Evolutionary conservation across 53 echinoderm and acorn worm genomes (phyloP).

Genomic region (Crossaster papposus): DNA sequence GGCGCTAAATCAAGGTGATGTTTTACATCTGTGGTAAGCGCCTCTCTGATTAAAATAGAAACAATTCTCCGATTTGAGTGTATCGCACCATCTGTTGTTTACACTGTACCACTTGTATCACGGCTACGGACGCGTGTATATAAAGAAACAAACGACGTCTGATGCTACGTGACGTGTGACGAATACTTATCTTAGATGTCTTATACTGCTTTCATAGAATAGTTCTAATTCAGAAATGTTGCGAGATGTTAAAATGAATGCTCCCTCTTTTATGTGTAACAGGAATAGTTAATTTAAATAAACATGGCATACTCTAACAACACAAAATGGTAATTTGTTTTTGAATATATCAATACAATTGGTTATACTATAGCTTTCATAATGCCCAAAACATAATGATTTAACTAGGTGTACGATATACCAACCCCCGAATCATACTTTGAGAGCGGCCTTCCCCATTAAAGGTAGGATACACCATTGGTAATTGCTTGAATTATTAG

Average conservation of each 20-base stretch:
- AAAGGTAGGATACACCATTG: no score
- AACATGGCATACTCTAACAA: no score
- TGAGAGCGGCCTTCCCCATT: no score
- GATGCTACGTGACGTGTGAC: background rate
- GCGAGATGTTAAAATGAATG: background rate
- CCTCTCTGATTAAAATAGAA: conserved; percentile 1
- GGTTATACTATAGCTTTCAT: no score
- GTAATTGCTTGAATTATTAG: no score
- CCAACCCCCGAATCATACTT: no score
- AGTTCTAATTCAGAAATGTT: background rate
- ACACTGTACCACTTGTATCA: background rate
- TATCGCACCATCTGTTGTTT: conserved; percentile 11
- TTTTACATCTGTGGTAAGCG: background rate
- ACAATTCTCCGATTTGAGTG: background rate
- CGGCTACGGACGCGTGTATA: no score
- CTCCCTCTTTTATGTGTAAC: background rate
- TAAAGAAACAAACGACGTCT: background rate
- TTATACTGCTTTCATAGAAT: background rate
- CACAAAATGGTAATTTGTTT: no score
- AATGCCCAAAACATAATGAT: no score
- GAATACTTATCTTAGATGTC: background rate
- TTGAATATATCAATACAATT: no score
- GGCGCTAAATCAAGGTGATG: background rate
- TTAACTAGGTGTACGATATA: no score
- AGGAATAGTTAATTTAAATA: no score